Evolutionary conservation across 1,140 invertebrate species (phyloP), one percentile per base, ranked within the genome.

Genomic region (Drosophila jambulina): DNA sequence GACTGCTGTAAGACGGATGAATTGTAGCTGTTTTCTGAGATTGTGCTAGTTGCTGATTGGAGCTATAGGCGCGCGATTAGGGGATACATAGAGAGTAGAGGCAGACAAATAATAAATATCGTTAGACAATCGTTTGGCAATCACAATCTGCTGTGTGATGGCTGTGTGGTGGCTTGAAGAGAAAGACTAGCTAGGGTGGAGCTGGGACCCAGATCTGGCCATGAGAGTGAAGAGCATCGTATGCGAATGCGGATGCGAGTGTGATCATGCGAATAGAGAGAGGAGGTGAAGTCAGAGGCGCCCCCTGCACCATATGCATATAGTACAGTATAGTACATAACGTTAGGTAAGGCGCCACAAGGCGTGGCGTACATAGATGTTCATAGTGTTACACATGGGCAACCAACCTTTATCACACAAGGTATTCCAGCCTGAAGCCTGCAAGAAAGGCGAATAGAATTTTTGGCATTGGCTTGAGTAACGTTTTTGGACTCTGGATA

Each of bases 1-100:
- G 92, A 83, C 91, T 93, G 86, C 91, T 93, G 75, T 93, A 93
- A 92, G 91, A 91, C 85, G 92, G 87, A 91, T 93, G 87, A 77
- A 93, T 93, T 90, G 92, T 93, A 87, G 92, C 92, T 59, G 92
- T 92, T 93, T 93, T 93, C 82, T 93, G 92, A 78, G 92, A 91
- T 92, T 93, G 92, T 84, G 92, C 87, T 92, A 92, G 78, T 87
- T 93, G 92, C 83, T 93, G 92, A 80, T 92, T 93, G 75, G 92
- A 93, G 75, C 92, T 93, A 62, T 25, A 65, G 61, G 36, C 36
- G 61, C 51, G 51, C 19, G 7, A 9, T 12, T 17, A 4, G 76
- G 76, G 56, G 43, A 45, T 43, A 67, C 34, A 78, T 34, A 53
- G 25, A 68, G 46, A 49, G 46, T 27, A 78, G 23, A 62, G 49